Evolutionary conservation across 2,797 vertebrate genomes (phyloP), one percentile per base, ranked within the genome.

Genomic region (Nasua narica): DNA sequence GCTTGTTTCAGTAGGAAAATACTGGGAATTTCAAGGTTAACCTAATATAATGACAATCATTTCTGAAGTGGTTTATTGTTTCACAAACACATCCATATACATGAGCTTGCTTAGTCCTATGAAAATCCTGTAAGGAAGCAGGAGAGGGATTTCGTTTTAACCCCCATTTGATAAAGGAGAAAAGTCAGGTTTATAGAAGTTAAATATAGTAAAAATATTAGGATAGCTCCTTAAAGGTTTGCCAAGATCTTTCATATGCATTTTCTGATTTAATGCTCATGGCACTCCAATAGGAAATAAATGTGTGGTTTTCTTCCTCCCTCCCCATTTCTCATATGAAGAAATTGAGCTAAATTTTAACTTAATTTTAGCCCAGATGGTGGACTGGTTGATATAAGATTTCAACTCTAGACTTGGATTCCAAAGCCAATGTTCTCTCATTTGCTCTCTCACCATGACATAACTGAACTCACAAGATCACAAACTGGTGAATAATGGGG

Each of bases 11-110:
- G 25, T 46, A 25, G 50, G 40, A 85, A 60, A 76, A 46, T 52
- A 46, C 8, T 76, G 40, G 58, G 35, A 72, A 88, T 37, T 83
- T 92, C 69, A 97, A 97, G 94, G 84, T 95, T 90, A 98, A 76
- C 50, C 21, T 83, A 86, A 77, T 29, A 35, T 60, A 85, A 89
- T n/a, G 65, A 77, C 37, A 93, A 76, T 65, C 70, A 81, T 25
- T 19, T 40, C 43, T 84, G 58, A 87, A 83, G 62, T 72, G 23
- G 40, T 94, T 96, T 52, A 43, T 90, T 87, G 21, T 94, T 96
- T 96, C 40, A 43, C 29, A 97, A 62, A 82, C 65, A 83, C 35
- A 95, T 87, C 37, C 84, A 90, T 37, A 87, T 74, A 62, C 35
- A 67, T 95, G 89, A 92, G 54, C 76, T 87, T 69, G 40, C 40